Percentiles rank a stretch among this genome's conserved stretches.
phyloP scores from a whole-genome alignment of 2,797 vertebrate species.

The Salarias fasciatus region DNA sequence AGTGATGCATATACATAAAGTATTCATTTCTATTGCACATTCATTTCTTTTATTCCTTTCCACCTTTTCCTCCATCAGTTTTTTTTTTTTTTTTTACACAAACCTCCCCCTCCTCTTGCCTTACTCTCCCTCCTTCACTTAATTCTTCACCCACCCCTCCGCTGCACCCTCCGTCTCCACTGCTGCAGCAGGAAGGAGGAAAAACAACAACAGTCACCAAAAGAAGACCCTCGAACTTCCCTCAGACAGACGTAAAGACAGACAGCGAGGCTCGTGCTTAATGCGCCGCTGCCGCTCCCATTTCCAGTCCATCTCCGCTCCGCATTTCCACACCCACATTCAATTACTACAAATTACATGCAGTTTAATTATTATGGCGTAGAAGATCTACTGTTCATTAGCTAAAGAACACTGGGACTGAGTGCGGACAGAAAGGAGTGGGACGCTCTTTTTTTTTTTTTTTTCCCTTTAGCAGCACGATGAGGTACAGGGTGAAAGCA shows the following conservation, averaged over 20 bases:
- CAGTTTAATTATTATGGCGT: slow-evolving; percentile 66
- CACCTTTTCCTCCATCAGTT: no score
- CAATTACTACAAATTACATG: slow-evolving; percentile 69
- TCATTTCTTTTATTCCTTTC: neutral
- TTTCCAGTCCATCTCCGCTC: slow-evolving; percentile 46
- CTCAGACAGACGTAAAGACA: slow-evolving; percentile 7
- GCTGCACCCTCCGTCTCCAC: neutral
- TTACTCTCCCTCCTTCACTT: slow-evolving; percentile 2
- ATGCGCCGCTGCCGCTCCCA: slow-evolving; percentile 30
- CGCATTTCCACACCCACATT: slow-evolving; percentile 53
- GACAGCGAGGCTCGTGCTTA: slow-evolving; percentile 22
- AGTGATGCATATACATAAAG: no score
- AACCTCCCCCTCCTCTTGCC: neutral
- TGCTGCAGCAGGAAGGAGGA: slow-evolving; percentile 18
- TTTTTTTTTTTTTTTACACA: neutral
- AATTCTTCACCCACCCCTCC: slow-evolving; percentile 4
- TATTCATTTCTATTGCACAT: neutral
- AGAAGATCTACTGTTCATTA: slow-evolving; percentile 68
- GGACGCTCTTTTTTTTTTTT: slow-evolving; percentile 10
- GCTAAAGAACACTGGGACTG: slow-evolving; percentile 50
- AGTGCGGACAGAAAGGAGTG: slow-evolving; percentile 30
- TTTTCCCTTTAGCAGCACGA: slow-evolving; percentile 3
- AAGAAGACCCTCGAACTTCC: slow-evolving; percentile 18
- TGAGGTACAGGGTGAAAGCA: slow-evolving; percentile 16
- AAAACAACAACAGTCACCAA: slow-evolving; percentile 26